Conservation (phyloP, 2,797 vertebrate genomes). For the Gymnoscopelus microlampas region DNA sequence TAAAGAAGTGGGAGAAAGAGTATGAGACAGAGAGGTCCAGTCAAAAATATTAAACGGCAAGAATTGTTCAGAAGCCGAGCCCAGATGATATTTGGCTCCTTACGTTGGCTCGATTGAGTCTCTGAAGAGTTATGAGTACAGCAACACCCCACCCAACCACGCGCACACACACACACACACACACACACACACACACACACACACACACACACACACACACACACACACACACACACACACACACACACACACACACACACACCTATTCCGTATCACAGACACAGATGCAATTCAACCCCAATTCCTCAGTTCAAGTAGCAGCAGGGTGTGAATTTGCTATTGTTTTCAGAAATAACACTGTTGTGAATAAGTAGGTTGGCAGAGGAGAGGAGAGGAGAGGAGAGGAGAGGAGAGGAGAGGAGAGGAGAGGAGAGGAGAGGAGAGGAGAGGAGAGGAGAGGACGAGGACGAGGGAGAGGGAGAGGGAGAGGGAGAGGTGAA, state of each 20-base stretch:
- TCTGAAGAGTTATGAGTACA: too few species aligned
- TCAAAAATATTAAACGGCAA: slow-evolving; percentile 54
- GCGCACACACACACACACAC: too few species aligned
- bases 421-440: too few species aligned
- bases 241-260: neutral
- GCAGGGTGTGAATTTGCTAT: slow-evolving; percentile 1
- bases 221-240: too few species aligned
- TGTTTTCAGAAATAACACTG: slow-evolving; percentile 30
- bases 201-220: too few species aligned
- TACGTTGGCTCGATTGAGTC: neutral
- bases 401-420: too few species aligned
- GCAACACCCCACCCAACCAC: too few species aligned
- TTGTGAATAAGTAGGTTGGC: slow-evolving; percentile 3
- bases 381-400: too few species aligned
- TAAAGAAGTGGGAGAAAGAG: neutral
- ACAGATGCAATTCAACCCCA: neutral
- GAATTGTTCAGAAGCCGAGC: neutral
- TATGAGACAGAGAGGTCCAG: slow-evolving; percentile 77
- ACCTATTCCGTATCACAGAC: neutral
- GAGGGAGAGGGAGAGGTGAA: slow-evolving; percentile 39
- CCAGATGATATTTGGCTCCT: neutral
- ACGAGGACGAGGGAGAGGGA: slow-evolving; percentile 13
- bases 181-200: too few species aligned
- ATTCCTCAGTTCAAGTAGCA: neutral
- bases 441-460: too few species aligned